Evolutionary conservation across 2,797 vertebrate genomes (phyloP).

Genomic region (Cirrhinus mrigala): DNA sequence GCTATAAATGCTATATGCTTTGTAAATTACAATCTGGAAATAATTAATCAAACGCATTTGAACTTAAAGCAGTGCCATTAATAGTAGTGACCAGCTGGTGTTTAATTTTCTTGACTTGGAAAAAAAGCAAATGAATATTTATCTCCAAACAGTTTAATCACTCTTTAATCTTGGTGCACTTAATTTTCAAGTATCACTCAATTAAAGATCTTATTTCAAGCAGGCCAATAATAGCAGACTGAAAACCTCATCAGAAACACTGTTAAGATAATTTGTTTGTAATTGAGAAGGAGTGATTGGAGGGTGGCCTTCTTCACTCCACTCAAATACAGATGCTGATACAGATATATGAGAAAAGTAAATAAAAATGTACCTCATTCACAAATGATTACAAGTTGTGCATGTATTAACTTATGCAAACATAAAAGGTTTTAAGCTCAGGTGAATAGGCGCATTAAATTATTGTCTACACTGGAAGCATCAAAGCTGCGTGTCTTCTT

Average conservation of each 20-base stretch:
- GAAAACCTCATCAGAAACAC: conserved; percentile 25
- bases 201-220: not conserved
- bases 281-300: conserved; percentile 1
- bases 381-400: not conserved
- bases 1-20: not conserved
- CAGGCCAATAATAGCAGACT: conserved; percentile 6
- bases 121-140: not conserved
- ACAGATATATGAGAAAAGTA: not conserved
- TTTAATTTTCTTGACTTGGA: not conserved
- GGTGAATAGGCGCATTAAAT: not conserved
- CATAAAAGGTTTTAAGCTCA: not conserved
- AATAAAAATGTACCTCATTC: conserved; percentile 1
- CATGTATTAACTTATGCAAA: not conserved
- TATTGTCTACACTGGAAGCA: too few relatives aligned
- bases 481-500: too few relatives aligned
- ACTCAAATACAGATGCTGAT: not conserved
- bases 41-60: not conserved
- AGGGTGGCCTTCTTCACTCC: not conserved
- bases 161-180: not conserved
- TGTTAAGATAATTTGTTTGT: not conserved
- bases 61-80: not conserved
- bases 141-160: not conserved
- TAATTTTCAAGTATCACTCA: conserved; percentile 9
- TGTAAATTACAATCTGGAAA: not conserved
- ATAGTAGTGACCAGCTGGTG: not conserved